Conservation (phyloP, 2,797 vertebrate species). For the Manis crassicaudata region DNA sequence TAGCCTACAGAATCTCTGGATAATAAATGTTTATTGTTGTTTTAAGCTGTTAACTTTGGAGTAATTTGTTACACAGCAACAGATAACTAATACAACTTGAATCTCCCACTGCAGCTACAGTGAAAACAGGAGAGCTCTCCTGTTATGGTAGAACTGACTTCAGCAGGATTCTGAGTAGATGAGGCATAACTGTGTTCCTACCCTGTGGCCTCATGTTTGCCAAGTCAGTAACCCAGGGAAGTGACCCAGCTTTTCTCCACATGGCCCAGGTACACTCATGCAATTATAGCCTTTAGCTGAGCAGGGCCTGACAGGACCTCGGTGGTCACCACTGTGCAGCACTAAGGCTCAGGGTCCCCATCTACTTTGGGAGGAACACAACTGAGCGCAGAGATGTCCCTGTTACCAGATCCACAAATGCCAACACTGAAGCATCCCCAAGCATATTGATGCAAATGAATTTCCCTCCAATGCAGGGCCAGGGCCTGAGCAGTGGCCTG, state of each 20-base stretch:
- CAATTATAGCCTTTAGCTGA: background rate
- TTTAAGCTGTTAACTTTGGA: background rate
- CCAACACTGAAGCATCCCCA: background rate
- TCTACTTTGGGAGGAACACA: background rate
- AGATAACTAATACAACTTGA: background rate
- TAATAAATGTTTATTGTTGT: background rate
- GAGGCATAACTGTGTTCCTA: background rate
- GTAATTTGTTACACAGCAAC: background rate
- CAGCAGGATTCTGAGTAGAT: background rate
- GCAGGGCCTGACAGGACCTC: background rate
- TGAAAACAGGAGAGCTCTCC: background rate
- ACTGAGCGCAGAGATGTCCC: background rate
- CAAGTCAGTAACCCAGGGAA: background rate
- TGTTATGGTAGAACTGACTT: background rate
- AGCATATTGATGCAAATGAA: background rate
- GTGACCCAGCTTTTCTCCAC: background rate
- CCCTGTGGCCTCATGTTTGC: background rate
- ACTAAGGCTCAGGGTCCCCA: background rate
- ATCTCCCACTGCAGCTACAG: background rate
- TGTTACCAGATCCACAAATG: background rate
- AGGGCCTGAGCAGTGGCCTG: background rate
- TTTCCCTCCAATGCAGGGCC: background rate
- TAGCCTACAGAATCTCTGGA: background rate
- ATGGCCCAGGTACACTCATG: background rate
- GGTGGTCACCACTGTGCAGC: accelerated